Base-by-base conservation (phyloP, 2,888 invertebrate species). In the Gari tellinella region DNA sequence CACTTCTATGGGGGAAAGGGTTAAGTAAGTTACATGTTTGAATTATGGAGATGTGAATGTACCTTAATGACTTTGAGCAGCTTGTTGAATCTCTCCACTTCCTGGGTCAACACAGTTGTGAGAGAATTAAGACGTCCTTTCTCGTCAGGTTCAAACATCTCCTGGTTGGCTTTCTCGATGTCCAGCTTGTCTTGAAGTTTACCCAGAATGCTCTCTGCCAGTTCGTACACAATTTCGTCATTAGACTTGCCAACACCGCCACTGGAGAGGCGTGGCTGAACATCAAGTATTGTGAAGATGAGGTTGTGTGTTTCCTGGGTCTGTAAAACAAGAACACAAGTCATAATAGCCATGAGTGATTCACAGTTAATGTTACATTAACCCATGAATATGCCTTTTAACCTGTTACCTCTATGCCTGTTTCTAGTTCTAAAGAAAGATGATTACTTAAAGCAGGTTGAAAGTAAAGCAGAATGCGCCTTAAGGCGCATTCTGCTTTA, bases 261-360 rank as follows among this genome's bases (percentile, higher is more conserved):
- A 0, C 93, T 93, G 1, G 94, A 94, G 19, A 90, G 70, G 26
- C 95, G 94, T 0, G 97, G 96, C 88, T 97, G 97, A 0, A 97
- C 95, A 74, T 95, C 94, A 83, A 96, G 93, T 86, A 97, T 95
- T 0, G 96, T 96, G 73, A 92, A 93, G 23, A 97, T 93, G 15
- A 97, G 93, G 25, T 94, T 94, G 66, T 93, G 93, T 0, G 96
- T 96, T 92, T 97, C 97, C 93, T 96, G 96, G 57, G 94, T 94
- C 95, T 96, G 91, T 85, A 56, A 55, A n/a, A n/a, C n/a, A n/a
- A n/a, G n/a, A n/a, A n/a, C n/a, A n/a, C n/a, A n/a, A n/a, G n/a
- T n/a, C n/a, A n/a, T n/a, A n/a, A n/a, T n/a, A n/a, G n/a, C n/a
- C n/a, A n/a, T n/a, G n/a, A n/a, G n/a, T n/a, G n/a, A n/a, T n/a